A percentile compares a stretch with the other conserved stretches of the same genome.
phyloP scores from a whole-genome alignment of 2,888 invertebrate genomes.

The Subacronicta megacephala region DNA sequence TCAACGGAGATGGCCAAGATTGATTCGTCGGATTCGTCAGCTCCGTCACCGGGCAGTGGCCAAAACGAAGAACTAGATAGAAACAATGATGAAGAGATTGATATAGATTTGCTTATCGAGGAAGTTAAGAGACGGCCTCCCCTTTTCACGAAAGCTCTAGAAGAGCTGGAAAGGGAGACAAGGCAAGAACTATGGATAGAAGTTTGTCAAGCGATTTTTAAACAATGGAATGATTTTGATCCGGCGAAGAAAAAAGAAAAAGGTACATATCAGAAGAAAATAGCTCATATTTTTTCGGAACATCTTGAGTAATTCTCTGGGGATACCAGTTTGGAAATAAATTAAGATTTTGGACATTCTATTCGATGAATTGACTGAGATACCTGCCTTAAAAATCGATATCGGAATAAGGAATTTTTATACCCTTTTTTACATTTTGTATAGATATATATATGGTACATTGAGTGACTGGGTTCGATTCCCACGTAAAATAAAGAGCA shows the following conservation, averaged over 20 bases:
- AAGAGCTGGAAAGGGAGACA: not conserved
- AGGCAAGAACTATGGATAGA: not conserved
- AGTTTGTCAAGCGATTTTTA: not conserved
- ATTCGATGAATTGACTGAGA: no score
- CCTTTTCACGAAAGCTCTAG: not conserved
- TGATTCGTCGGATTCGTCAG: not conserved
- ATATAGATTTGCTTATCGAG: not conserved
- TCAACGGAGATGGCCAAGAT: not conserved
- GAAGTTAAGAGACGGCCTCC: not conserved
- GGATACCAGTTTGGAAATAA: no score
- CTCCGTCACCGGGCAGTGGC: no score
- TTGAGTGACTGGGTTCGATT: conserved; percentile 15
- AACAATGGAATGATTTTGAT: not conserved
- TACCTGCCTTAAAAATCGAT: no score
- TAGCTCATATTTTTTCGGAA: not conserved
- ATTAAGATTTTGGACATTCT: no score
- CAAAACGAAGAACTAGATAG: not conserved
- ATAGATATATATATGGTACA: no score
- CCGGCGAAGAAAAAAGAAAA: not conserved
- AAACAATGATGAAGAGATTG: not conserved
- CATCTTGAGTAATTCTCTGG: no score
- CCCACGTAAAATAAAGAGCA: not conserved
- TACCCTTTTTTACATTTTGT: no score
- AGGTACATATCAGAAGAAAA: not conserved
- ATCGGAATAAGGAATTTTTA: no score